Base-by-base conservation (phyloP, 2,888 invertebrate genomes). In the Volucella inanis region DNA sequence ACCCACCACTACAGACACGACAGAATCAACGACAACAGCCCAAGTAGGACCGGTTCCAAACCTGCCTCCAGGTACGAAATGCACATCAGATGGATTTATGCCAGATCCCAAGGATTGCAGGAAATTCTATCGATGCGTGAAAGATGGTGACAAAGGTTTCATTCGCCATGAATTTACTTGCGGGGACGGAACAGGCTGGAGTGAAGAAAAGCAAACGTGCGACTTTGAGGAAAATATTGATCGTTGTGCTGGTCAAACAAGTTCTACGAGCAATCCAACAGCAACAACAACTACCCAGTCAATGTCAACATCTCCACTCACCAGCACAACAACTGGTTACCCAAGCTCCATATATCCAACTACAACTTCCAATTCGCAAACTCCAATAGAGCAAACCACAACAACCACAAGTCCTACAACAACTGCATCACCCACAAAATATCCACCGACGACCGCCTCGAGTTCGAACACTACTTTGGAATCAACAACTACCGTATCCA, bases 171-270 rank as follows among this genome's bases (percentile, higher is more conserved):
- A 94, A 62, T 95, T 95, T 88, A 91, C 92, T 65, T 95, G 95
- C 88, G 94, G 94, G 0, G 93, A 93, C 76, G 95, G 94, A 45
- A 95, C 95, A 0, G 93, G 94, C n/a, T 96, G 95, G 95, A 95
- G 95, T 88, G 93, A 94, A 88, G 92, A 93, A 12, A 91, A 93
- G 68, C 93, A 94, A 88, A 93, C 94, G 0, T 96, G 94, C 88
- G 94, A 94, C 89, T 93, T 94, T 89, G 92, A 92, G 8, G 91
- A 90, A 3, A 91, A 91, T 62, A 88, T 91, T 11, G 88, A 89
- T 1, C 79, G 90, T 18, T 92, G 92, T 74, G 87, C 87, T n/a
- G 89, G 90, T 10, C 89, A 88, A 71, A 88, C 87, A 1, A 88
- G 87, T 31, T 31, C 72, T n/a, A 77, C 83, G 31, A 6, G 31